A percentile compares a stretch with the other conserved stretches of the same genome.
phyloP scores from a whole-genome alignment of 2,888 invertebrate genomes.

The Chironomus tentans region DNA sequence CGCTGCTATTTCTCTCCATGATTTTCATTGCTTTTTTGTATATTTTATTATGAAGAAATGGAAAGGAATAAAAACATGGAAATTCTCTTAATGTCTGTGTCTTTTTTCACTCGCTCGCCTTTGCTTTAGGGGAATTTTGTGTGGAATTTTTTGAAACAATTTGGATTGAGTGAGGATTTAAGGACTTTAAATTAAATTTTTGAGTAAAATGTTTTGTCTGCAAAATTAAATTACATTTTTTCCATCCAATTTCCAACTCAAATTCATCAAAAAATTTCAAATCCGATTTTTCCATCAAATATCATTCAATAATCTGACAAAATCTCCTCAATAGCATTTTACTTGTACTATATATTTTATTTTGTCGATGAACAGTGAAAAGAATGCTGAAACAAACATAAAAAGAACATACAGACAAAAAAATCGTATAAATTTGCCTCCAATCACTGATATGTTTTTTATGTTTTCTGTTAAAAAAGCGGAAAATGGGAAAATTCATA shows the following conservation, averaged over 20 bases:
- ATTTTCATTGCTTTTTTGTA: neutral
- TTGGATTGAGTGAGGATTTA: too few species aligned
- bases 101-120: neutral
- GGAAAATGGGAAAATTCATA: neutral
- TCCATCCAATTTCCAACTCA: too few species aligned
- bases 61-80: neutral
- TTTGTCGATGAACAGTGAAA: neutral
- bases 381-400: slow-evolving; percentile 8
- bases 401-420: neutral
- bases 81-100: neutral
- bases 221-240: too few species aligned
- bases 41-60: neutral
- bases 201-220: too few species aligned
- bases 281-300: too few species aligned
- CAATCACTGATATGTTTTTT: slow-evolving; percentile 11
- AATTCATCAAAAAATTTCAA: too few species aligned
- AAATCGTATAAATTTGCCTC: slow-evolving; percentile 16
- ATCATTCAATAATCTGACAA: too few species aligned
- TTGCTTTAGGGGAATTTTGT: neutral
- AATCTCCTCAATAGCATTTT: too few species aligned
- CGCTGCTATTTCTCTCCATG: neutral
- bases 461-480: neutral
- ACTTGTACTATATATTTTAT: neutral
- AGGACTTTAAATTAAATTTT: too few species aligned
- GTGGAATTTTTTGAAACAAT: too few species aligned